These are phyloP conservation scores for Condylostylus longicornis DNA, from an alignment of 1,140 invertebrate genomes.

Conservation along the genomic window DNA sequence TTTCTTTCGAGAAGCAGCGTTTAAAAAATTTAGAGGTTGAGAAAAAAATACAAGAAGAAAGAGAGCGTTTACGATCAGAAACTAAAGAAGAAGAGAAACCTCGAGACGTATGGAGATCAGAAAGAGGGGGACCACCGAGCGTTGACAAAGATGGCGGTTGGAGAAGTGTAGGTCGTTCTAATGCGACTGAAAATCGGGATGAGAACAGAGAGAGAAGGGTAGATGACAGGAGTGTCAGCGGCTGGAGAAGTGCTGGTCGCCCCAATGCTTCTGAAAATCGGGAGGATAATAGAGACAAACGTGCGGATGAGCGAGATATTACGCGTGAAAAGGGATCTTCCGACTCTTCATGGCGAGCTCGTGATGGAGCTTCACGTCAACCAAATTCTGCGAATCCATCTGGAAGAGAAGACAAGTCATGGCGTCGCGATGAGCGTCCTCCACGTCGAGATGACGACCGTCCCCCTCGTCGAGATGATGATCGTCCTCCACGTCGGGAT, in stretches of 20 bases:
- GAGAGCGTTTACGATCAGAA: constrained; percentile 21
- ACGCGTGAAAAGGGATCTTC: no score
- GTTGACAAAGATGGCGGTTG: constrained; percentile 18
- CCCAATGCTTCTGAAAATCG: constrained; percentile 5
- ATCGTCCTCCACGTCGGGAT: constrained; percentile 17
- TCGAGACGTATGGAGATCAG: constrained; percentile 30
- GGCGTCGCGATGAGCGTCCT: constrained; percentile 7
- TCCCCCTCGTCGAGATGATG: constrained; percentile 11
- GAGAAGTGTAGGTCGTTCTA: constrained; percentile 10
- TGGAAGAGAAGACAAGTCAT: constrained; percentile 9
- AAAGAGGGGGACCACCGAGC: constrained; percentile 16
- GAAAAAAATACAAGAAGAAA: constrained; percentile 25
- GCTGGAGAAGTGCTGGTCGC: constrained; percentile 9
- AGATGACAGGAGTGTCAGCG: constrained; percentile 9
- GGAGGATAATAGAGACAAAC: constrained; percentile 6
- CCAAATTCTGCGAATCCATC: constrained; percentile 6
- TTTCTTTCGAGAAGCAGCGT: constrained; percentile 31
- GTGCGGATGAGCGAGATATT: constrained; percentile 6
- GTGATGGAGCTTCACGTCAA: constrained; percentile 12
- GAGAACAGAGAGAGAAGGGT: neutral
- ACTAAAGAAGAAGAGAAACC: constrained; percentile 16
- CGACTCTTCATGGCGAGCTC: constrained; percentile 11
- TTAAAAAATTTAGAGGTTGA: constrained; percentile 32
- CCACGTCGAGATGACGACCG: constrained; percentile 10
- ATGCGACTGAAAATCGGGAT: constrained; percentile 12